Percentiles rank a stretch among this genome's conserved stretches.
Conservation (phyloP, 2,797 vertebrate species). For the Hemitrygon akajei region DNA sequence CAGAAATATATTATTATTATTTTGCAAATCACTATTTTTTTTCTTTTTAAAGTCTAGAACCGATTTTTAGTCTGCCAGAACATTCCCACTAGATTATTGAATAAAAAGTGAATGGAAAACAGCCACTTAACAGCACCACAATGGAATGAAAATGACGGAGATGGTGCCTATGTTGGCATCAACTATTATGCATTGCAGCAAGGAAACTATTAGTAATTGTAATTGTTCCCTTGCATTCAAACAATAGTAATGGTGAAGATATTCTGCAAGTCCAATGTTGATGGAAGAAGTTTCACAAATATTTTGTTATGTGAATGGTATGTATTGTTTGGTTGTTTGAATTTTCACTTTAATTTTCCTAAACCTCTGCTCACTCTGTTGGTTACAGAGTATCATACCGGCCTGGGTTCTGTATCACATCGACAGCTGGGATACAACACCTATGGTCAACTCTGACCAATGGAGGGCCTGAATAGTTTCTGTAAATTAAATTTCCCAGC, state of each 20-base stretch:
- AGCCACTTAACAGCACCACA: background rate
- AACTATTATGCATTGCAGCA: background rate
- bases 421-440: no score
- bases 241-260: no score
- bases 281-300: background rate
- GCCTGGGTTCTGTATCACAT: no score
- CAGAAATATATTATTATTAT: background rate
- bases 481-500: background rate
- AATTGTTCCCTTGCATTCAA: background rate
- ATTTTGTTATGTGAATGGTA: background rate
- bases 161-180: no score
- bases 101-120: background rate
- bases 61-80: background rate
- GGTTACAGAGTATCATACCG: background rate
- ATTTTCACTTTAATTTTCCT: background rate
- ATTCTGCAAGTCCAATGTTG: background rate
- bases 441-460: no score
- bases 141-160: background rate
- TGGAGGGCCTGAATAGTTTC: background rate
- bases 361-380: background rate
- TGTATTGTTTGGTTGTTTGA: background rate
- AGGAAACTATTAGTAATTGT: background rate
- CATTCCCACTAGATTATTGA: background rate
- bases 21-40: background rate
- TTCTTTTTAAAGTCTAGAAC: background rate